These are phyloP conservation scores for Dendrocopos noguchii DNA, from an alignment of 2,113 vertebrate genomes.

Conservation along the genomic window DNA sequence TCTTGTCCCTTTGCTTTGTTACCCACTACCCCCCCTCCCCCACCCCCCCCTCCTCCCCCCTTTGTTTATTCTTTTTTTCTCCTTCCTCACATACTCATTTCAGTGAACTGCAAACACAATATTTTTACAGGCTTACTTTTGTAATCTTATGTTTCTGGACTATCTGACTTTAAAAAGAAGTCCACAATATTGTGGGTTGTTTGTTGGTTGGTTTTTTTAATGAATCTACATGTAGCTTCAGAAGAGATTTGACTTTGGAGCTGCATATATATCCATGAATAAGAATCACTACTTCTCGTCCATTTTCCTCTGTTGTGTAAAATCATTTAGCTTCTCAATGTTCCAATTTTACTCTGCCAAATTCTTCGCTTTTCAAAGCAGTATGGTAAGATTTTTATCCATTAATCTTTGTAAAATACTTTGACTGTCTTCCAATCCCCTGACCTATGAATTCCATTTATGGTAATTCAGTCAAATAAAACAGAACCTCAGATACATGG, in stretches of 20 bases:
- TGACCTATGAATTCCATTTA: not conserved
- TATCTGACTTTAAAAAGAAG: not conserved
- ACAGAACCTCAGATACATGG: not conserved
- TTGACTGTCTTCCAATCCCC: not conserved
- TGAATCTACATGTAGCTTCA: not conserved
- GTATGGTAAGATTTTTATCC: not conserved
- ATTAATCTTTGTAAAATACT: not conserved
- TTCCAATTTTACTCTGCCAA: not conserved
- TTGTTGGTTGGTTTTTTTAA: too few species aligned
- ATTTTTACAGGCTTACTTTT: not conserved
- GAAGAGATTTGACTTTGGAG: not conserved
- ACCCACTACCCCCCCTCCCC: not conserved
- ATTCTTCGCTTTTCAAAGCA: not conserved
- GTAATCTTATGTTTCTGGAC: not conserved
- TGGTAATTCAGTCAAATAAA: slow-evolving; percentile 20
- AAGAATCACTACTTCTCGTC: not conserved
- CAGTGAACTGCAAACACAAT: not conserved
- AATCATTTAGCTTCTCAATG: not conserved
- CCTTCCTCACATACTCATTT: not conserved
- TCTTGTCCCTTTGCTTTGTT: not conserved
- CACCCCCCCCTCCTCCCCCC: too few species aligned
- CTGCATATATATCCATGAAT: not conserved
- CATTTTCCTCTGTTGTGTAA: not conserved
- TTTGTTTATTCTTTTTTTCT: not conserved
- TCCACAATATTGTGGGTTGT: not conserved